Conservation (phyloP, 2,113 vertebrate species). For the Pseudonaja textilis region DNA sequence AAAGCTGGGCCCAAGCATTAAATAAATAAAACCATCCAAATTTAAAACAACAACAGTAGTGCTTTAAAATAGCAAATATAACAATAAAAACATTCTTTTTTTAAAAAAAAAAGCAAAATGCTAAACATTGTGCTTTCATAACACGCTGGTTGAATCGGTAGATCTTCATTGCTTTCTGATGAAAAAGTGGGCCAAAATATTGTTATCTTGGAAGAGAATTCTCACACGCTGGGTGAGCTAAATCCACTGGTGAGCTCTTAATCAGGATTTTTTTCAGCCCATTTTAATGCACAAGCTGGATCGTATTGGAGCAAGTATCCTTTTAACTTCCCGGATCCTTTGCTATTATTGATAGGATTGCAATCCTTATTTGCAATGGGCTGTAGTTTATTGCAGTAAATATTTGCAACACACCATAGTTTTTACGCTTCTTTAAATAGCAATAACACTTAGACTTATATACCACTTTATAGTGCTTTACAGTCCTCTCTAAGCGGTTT, state of each 20-base stretch:
- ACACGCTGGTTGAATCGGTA: neutral
- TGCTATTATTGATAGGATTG: neutral
- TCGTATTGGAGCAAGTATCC: neutral
- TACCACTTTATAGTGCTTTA: no score
- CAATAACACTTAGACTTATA: no score
- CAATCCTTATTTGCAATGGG: neutral
- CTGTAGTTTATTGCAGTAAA: neutral
- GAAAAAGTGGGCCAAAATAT: neutral
- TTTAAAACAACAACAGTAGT: neutral
- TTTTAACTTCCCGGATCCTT: neutral
- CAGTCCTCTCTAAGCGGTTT: no score
- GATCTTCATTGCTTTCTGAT: neutral
- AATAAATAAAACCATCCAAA: neutral
- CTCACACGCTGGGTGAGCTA: neutral
- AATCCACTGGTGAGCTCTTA: neutral
- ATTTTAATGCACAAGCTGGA: neutral
- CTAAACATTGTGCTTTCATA: neutral
- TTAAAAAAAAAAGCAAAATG: neutral
- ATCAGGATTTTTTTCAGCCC: neutral
- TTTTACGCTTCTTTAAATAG: neutral
- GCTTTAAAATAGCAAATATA: neutral
- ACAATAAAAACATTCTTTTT: neutral
- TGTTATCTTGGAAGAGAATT: neutral
- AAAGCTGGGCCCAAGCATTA: neutral
- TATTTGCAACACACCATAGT: neutral